These are phyloP conservation scores for Spodoptera picta DNA, from an alignment of 2,888 invertebrate genomes.

Conservation along the genomic window DNA sequence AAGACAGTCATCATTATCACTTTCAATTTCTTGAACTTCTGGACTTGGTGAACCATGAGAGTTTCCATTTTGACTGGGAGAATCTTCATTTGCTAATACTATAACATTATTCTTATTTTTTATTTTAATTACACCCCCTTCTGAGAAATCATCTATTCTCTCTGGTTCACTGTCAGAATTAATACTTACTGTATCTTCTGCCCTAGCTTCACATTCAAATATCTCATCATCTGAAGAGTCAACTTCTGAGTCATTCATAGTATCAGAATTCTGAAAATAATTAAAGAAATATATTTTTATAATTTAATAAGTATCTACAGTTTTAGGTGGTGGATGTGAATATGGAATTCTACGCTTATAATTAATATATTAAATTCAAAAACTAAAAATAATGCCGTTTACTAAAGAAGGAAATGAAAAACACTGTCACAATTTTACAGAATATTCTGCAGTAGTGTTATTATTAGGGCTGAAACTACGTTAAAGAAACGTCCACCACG, in stretches of 20 bases:
- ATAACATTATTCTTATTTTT: constrained; percentile 69
- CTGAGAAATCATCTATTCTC: constrained; percentile 66
- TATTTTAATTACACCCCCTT: constrained; percentile 61
- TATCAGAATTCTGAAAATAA: constrained; percentile 59
- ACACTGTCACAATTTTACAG: too few species aligned
- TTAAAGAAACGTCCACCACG: too few species aligned
- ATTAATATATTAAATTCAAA: too few species aligned
- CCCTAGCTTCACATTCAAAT: constrained; percentile 64
- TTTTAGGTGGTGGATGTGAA: too few species aligned
- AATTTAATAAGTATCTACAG: too few species aligned
- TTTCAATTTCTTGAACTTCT: constrained; percentile 80
- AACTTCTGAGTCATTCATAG: constrained; percentile 70
- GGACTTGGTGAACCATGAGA: constrained; percentile 62
- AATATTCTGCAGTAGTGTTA: too few species aligned
- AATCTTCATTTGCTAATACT: constrained; percentile 65
- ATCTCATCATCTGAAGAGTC: constrained; percentile 68
- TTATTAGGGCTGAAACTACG: too few species aligned
- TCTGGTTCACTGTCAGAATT: constrained; percentile 77
- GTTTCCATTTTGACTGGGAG: constrained; percentile 68
- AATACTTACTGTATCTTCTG: constrained; percentile 78
- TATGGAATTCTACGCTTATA: too few species aligned
- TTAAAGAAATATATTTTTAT: neutral
- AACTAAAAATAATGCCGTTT: too few species aligned
- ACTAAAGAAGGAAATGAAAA: too few species aligned
- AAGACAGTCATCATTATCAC: constrained; percentile 85